Conservation (phyloP, 2,888 invertebrate species). For the Aphrophora alni region DNA sequence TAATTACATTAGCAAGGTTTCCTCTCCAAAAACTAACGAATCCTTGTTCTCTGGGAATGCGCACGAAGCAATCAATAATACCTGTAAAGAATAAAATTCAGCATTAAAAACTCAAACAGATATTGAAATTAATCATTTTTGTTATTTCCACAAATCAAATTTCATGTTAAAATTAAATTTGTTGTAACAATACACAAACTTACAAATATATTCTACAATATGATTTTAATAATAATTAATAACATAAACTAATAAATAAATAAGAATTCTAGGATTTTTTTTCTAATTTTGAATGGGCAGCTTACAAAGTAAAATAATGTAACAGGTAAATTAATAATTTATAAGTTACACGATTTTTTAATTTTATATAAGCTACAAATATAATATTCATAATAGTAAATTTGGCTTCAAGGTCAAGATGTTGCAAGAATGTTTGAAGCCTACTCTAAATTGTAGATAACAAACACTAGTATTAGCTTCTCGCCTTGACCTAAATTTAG, state of each 20-base stretch:
- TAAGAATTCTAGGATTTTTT: too few relatives aligned
- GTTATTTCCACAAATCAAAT: too few relatives aligned
- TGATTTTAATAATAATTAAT: too few relatives aligned
- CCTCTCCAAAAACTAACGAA: slow-evolving; percentile 76
- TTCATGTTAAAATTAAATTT: background rate
- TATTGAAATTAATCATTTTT: too few relatives aligned
- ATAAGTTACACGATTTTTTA: background rate
- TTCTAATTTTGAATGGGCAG: too few relatives aligned
- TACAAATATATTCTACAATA: too few relatives aligned
- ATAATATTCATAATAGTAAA: background rate
- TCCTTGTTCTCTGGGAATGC: slow-evolving; percentile 73
- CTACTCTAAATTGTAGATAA: background rate
- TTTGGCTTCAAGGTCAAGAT: too few relatives aligned
- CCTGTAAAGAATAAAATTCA: slow-evolving; percentile 58
- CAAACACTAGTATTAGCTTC: background rate
- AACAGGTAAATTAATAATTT: too few relatives aligned
- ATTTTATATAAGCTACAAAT: background rate
- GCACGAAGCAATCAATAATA: slow-evolving; percentile 69
- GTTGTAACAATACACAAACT: too few relatives aligned
- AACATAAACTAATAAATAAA: too few relatives aligned
- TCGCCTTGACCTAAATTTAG: background rate
- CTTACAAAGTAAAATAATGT: too few relatives aligned
- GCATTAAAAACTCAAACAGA: too few relatives aligned
- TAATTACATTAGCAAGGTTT: slow-evolving; percentile 78
- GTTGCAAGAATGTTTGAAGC: background rate